Base-by-base conservation (phyloP, 2,888 invertebrate species). In the Serripes groenlandicus region DNA sequence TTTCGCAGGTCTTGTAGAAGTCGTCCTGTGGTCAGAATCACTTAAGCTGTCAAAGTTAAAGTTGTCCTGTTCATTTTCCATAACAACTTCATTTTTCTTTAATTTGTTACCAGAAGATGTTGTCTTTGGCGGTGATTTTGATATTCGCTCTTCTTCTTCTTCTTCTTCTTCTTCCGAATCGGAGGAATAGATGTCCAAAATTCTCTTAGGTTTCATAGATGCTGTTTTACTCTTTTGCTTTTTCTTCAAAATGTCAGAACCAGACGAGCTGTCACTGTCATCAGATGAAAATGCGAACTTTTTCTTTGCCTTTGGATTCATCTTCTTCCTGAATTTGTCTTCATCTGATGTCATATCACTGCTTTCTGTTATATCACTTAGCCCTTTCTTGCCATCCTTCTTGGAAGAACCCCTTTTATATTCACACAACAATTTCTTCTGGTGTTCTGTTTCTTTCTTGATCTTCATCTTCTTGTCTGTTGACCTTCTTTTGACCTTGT, bases 401-500 rank as follows among this genome's bases (percentile, higher is more conserved):
- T 89, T 89, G 21, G 70, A 64, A 23, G 42, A 28, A 52, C 73
- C 66, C 82, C 90, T 90, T 76, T 90, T 90, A 73, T 89, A 88
- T 23, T 86, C 82, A 74, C 85, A 81, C 30, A 91, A 77, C 70
- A 89, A 85, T 75, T 90, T 90, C 70, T 88, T 87, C 60, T 86
- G 88, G 11, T 89, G 80, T 78, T 80, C 83, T 60, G 78, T 73
- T 54, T 87, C 89, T 73, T 93, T 92, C 93, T 97, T 90, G 49
- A 90, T 90, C 37, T 75, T 77, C 77, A 91, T 91, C 82, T 90
- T 90, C 76, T 90, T 90, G 35, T 89, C 89, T 37, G 86, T 91
- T 18, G 93, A 92, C 34, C 93, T 82, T 26, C 93, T 80, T 79
- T 94, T 94, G 15, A 94, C 93, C 89, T 99, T 99, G 94, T 99